A percentile compares a stretch with the other conserved stretches of the same genome.
Evolutionary conservation across 2,888 invertebrate genomes (phyloP).

Genomic region (Ornithoptera alexandrae): DNA sequence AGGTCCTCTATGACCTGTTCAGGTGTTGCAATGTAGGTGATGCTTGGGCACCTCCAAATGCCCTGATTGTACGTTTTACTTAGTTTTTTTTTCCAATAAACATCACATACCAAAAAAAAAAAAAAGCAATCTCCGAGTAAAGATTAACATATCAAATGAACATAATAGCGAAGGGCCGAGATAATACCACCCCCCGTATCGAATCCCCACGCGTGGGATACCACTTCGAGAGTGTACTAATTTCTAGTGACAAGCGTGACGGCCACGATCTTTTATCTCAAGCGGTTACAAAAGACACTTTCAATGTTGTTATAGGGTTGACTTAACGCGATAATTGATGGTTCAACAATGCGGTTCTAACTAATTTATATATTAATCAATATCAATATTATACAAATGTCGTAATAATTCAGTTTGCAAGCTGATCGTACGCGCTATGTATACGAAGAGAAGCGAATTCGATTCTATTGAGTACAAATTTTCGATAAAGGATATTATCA

Average conservation of each 20-base stretch:
- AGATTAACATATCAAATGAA: constrained; percentile 28
- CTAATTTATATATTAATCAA: not conserved
- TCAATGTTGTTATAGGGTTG: constrained; percentile 47
- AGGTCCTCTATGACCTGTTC: too few species aligned
- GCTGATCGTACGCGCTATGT: too few species aligned
- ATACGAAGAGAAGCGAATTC: too few species aligned
- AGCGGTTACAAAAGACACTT: constrained; percentile 37
- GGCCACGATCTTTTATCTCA: constrained; percentile 52
- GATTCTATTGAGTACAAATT: too few species aligned
- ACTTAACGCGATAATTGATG: constrained; percentile 44
- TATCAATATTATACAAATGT: too few species aligned
- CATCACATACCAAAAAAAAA: not conserved
- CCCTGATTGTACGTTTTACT: too few species aligned
- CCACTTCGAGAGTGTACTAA: constrained; percentile 40
- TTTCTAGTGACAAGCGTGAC: constrained; percentile 65
- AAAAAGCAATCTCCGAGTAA: constrained; percentile 6
- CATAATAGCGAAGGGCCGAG: constrained; percentile 38
- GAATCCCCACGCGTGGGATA: constrained; percentile 54
- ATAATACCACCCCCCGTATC: constrained; percentile 49
- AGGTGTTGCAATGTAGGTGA: too few species aligned
- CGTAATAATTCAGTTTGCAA: too few species aligned
- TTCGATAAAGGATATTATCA: too few species aligned
- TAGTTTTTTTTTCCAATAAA: too few species aligned
- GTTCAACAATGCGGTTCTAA: not conserved
- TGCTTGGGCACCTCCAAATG: too few species aligned